Evolutionary conservation across 37 sponge, comb jelly and placozoan species (phyloP), one percentile per base, ranked within the genome.

Genomic region (Hormiphora californensis): DNA sequence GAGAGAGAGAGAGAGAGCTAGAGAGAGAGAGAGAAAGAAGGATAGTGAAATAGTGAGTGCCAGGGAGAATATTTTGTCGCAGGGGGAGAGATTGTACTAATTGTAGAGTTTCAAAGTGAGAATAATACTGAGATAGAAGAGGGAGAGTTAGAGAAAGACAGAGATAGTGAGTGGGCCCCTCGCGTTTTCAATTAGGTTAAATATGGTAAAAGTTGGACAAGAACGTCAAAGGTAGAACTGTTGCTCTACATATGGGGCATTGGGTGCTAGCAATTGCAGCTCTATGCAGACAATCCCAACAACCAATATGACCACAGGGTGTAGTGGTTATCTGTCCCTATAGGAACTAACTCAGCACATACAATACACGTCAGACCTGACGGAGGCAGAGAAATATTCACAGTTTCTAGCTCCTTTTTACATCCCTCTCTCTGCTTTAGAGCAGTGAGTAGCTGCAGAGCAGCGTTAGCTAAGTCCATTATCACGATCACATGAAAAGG

Each of bases 241-340:
- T n/a, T n/a, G 38, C 67, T 9, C 37, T 33, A 34, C 67, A 65
- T 19, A 65, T 19, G 17, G 67, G 67, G 28, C 67, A 65, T 15
- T 28, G 19, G 8, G 33, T 21, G 21, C 37, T 65, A 8, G 35
- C 67, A 8, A 28, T 17, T 7, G 67, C 67, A 34, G 67, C 37
- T 19, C 67, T 25, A 33, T 65, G 32, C 8, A 65, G 37, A 65
- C 67, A 65, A 35, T 65, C 67, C 67, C 67, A 65, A 65, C 67
- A 65, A 35, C 67, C 67, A 19, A 65, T 38, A 17, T 65, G 67
- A 32, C 67, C 67, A 33, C 67, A 65, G 8, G 67, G 67, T 36
- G 38, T 34, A 3, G 67, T 28, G 37, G 67, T 33, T 28, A 65
- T 38, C 38, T 65, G 67, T 15, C 67, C 67, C 8, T 9, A 2